Evolutionary conservation across 2,113 vertebrate genomes (phyloP).

Genomic region (Cacatua alba): DNA sequence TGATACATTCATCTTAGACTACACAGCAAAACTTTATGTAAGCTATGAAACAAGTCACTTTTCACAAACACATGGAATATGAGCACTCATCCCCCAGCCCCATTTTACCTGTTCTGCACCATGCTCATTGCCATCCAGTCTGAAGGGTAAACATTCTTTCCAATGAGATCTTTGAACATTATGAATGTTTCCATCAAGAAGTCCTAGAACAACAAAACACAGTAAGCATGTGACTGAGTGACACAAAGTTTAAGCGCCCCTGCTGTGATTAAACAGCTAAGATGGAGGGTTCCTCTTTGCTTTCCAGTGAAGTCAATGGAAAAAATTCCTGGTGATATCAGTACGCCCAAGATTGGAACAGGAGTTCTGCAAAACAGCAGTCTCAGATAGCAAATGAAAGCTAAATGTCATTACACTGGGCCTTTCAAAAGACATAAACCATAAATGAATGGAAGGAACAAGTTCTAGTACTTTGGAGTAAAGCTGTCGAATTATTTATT

Average conservation of each 20-base stretch:
- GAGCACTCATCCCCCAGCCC: neutral
- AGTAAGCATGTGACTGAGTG: neutral
- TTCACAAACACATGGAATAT: neutral
- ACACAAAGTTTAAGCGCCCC: neutral
- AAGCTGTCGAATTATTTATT: neutral
- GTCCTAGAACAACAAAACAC: constrained; percentile 78
- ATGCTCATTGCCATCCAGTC: constrained; percentile 99
- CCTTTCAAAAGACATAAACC: neutral
- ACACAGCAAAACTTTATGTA: neutral
- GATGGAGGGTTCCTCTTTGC: neutral
- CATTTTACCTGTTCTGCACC: constrained; percentile 93
- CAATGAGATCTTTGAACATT: constrained; percentile 94
- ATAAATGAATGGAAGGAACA: neutral
- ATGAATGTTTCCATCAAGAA: constrained; percentile 98
- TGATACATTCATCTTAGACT: neutral
- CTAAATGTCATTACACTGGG: neutral
- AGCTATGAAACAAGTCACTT: accelerated
- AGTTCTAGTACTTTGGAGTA: neutral
- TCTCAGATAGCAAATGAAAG: neutral
- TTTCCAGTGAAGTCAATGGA: neutral
- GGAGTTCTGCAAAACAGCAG: neutral
- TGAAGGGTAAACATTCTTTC: constrained; percentile 92
- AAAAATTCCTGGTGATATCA: neutral
- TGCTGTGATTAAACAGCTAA: neutral
- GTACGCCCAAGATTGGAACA: neutral